Evolutionary conservation across 2,888 invertebrate genomes (phyloP), one percentile per base, ranked within the genome.

Genomic region (Eubasilissa splendida): DNA sequence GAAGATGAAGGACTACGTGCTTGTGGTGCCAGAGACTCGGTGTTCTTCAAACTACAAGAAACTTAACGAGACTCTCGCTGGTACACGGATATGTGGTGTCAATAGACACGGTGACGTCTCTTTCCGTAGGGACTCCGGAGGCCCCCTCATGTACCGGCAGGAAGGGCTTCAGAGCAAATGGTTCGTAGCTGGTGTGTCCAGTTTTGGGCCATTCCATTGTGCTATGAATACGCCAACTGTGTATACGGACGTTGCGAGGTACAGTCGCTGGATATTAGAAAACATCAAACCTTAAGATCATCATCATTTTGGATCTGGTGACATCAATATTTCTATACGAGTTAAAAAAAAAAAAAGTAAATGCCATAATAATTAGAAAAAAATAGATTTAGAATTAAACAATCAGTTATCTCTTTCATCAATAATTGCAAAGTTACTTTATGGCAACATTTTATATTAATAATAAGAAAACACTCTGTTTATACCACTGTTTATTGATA

Each of bases 71-170:
- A 1, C 33, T 0, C 52, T 82, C 10, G 82, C 77, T 10, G 3
- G 31, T 8, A 59, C 60, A 7, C 92, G 92, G 85, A 80, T 93
- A 2, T 94, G 93, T 86, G 93, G 93, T 0, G 93, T 93, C 0
- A 93, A 93, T 0, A 87, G 87, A 66, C 86, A 85, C 22, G 91
- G 90, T 1, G 89, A 89, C 83, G 93, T 93, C 86, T 92, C 93
- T 0, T 93, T 93, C 85, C 87, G 88, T 60, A 93, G 93, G 0
- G 93, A 93, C 85, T 92, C 92, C 54, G 94, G 94, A 0, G 93
- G 93, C 0, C 93, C 94, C 0, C 87, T 94, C 2, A 93, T 93
- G 90, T 86, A 86, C 11, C 86, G 88, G 7, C 87, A 86, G 42
- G 85, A 85, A 12, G 83, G 76, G 1, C 86, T 86, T 31, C 88